Percentiles rank a stretch among this genome's conserved stretches.
Evolutionary conservation across 1,140 invertebrate genomes (phyloP).

Genomic region (Ruditapes philippinarum): DNA sequence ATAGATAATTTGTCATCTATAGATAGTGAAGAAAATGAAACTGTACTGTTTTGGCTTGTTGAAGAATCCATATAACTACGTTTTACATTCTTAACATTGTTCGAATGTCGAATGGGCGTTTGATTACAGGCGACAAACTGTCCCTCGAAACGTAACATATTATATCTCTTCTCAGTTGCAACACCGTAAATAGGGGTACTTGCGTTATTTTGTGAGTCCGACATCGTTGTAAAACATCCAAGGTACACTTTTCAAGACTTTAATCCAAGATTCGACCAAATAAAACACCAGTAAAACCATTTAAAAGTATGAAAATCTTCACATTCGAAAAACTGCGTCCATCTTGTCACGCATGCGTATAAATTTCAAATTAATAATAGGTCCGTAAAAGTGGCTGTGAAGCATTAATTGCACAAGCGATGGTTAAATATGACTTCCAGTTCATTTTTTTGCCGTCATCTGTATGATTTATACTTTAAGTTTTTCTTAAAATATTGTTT

Average conservation of each 20-base stretch:
- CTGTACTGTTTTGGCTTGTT: background rate
- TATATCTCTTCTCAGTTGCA: background rate
- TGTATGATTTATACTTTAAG: too few species aligned
- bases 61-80: background rate
- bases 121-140: constrained; percentile 1
- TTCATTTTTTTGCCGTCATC: too few species aligned
- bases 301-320: background rate
- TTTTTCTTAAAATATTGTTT: too few species aligned
- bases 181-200: background rate
- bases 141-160: background rate
- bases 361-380: too few species aligned
- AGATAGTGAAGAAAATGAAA: background rate
- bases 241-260: background rate
- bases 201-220: background rate
- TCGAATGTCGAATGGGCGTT: background rate
- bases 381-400: too few species aligned
- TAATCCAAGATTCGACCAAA: background rate
- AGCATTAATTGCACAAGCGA: too few species aligned
- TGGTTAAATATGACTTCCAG: too few species aligned
- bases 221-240: background rate
- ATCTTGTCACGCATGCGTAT: background rate
- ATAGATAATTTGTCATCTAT: constrained; percentile 15
- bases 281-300: background rate
- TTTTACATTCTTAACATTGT: background rate
- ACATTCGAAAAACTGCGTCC: background rate